Percentiles rank a stretch among this genome's conserved stretches.
Conservation (phyloP, 2,113 vertebrate species). For the Geococcyx californianus region DNA sequence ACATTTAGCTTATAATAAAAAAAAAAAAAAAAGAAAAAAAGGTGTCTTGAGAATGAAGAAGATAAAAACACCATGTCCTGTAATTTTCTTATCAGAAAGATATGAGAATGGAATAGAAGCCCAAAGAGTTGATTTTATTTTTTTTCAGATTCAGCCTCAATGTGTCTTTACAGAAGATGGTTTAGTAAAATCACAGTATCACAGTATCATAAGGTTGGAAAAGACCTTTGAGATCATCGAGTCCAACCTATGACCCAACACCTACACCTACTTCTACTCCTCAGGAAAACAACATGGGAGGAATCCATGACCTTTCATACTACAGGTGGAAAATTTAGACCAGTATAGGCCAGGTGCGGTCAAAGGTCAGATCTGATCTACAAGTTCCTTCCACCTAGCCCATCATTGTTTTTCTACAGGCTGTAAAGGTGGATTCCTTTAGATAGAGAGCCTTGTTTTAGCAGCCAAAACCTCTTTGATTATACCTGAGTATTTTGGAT, state of each 20-base stretch:
- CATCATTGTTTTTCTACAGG: not conserved
- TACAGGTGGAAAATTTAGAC: not conserved
- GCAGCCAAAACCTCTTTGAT: not conserved
- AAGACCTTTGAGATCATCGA: too few species aligned
- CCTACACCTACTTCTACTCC: too few species aligned
- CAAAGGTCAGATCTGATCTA: not conserved
- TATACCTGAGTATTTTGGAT: not conserved
- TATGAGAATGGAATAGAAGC: not conserved
- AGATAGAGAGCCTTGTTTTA: not conserved
- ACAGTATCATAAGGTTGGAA: too few species aligned
- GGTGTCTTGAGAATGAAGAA: not conserved
- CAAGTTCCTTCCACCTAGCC: not conserved
- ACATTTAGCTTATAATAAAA: slow-evolving; percentile 30
- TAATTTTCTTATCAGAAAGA: not conserved
- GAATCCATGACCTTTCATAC: not conserved
- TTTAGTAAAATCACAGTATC: not conserved
- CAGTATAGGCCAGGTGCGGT: not conserved
- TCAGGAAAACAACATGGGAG: not conserved
- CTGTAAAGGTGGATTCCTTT: rapidly evolving
- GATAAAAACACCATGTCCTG: slow-evolving; percentile 31
- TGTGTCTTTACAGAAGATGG: not conserved
- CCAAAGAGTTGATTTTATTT: not conserved
- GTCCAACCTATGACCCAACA: too few species aligned
- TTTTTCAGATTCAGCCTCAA: not conserved
- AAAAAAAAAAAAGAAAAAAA: not conserved